Evolutionary conservation across 2,888 invertebrate genomes (phyloP).

Genomic region (Perizoma flavofasciatum): DNA sequence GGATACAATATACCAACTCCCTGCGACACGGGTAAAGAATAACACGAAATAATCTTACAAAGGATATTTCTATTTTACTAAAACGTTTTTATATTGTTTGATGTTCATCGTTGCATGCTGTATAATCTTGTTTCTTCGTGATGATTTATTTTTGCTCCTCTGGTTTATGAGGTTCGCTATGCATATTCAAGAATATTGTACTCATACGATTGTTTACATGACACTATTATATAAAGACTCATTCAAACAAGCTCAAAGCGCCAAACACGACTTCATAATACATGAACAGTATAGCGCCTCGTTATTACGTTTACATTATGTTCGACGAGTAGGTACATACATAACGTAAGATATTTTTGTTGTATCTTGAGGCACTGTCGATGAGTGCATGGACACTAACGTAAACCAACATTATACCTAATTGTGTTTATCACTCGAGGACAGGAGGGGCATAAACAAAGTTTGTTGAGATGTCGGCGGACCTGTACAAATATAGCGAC

Average conservation of each 20-base stretch:
- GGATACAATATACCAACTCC: too few species aligned
- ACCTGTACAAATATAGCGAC: conserved; percentile 59
- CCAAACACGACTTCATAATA: too few species aligned
- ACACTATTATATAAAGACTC: background rate
- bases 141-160: background rate
- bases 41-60: conserved; percentile 2
- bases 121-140: conserved; percentile 11
- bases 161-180: conserved; percentile 2
- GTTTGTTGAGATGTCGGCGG: conserved; percentile 53
- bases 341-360: too few species aligned
- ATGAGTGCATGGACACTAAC: too few species aligned
- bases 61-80: conserved; percentile 5
- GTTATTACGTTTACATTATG: too few species aligned
- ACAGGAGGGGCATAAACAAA: conserved; percentile 62
- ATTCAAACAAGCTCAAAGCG: background rate
- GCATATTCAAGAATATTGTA: background rate
- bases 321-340: too few species aligned
- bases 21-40: background rate
- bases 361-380: too few species aligned
- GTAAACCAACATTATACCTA: conserved; percentile 39
- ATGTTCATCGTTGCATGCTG: conserved; percentile 11
- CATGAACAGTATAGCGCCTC: too few species aligned
- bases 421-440: conserved; percentile 49
- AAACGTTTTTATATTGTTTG: conserved; percentile 11
- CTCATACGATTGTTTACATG: background rate